Evolutionary conservation across 2,888 invertebrate genomes (phyloP).

Genomic region (Colletes collaris): DNA sequence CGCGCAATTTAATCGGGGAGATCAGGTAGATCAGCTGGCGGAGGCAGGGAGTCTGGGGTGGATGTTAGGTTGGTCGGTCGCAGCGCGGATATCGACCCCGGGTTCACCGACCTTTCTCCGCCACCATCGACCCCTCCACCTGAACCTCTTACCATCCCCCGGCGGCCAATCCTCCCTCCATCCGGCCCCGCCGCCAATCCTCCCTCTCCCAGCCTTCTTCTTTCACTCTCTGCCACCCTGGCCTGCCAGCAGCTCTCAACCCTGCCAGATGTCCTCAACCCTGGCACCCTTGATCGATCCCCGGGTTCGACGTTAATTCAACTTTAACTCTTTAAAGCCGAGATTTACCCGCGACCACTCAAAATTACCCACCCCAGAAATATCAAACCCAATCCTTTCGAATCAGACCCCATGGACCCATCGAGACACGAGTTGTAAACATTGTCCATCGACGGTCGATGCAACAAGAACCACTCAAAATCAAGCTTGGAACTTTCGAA

Average conservation of each 20-base stretch:
- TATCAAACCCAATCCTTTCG: too few species aligned
- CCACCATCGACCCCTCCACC: conserved; percentile 72
- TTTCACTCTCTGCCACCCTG: conserved; percentile 59
- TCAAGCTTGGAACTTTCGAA: too few species aligned
- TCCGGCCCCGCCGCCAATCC: conserved; percentile 33
- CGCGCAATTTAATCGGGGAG: conserved; percentile 68
- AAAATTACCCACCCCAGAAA: too few species aligned
- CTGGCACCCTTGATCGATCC: conserved; percentile 60
- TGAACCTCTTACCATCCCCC: conserved; percentile 68
- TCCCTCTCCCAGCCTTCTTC: conserved; percentile 39
- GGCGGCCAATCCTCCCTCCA: conserved; percentile 49
- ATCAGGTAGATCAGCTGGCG: conserved; percentile 74
- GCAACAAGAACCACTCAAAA: too few species aligned
- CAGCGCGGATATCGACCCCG: conserved; percentile 79
- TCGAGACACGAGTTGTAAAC: too few species aligned
- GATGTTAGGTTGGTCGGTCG: conserved; percentile 72
- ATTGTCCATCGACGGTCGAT: too few species aligned
- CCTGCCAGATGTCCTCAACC: conserved; percentile 70
- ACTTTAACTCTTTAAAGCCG: too few species aligned
- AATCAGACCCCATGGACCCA: too few species aligned
- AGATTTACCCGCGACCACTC: too few species aligned
- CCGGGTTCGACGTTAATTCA: neutral
- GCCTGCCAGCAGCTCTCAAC: conserved; percentile 68
- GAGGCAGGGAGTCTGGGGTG: conserved; percentile 73
- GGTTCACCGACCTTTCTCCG: conserved; percentile 78